Conservation (phyloP, 2,113 vertebrate genomes). For the Vimba vimba region DNA sequence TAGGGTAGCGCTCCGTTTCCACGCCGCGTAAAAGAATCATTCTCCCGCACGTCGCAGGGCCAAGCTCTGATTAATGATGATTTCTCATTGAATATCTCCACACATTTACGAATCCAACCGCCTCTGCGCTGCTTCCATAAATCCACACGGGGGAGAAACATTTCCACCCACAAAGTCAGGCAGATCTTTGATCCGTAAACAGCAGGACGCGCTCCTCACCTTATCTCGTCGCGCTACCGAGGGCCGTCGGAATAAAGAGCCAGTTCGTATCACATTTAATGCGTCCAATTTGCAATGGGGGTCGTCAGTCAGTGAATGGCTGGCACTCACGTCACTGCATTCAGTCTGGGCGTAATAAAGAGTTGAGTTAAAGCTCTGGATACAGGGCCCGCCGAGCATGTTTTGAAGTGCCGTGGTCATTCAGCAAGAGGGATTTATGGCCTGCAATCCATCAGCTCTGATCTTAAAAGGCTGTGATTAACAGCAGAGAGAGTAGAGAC, state of each 20-base stretch:
- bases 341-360: constrained; percentile 49
- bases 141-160: neutral
- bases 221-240: neutral
- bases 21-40: neutral
- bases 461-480: constrained; percentile 78
- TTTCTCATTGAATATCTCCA: constrained; percentile 21
- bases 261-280: neutral
- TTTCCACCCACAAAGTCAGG: constrained; percentile 10
- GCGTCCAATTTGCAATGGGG: neutral
- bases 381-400: constrained; percentile 63
- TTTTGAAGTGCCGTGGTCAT: constrained; percentile 65
- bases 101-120: neutral
- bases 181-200: constrained; percentile 27
- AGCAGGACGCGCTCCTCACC: neutral
- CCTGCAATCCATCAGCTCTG: constrained; percentile 65
- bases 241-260: constrained; percentile 10
- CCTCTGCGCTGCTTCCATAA: constrained; percentile 13
- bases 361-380: constrained; percentile 64
- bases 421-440: constrained; percentile 71
- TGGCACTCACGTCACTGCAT: constrained; percentile 26
- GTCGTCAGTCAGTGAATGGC: constrained; percentile 26
- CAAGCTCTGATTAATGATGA: constrained; percentile 32
- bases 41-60: neutral
- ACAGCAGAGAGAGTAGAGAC: constrained; percentile 67
- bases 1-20: constrained; percentile 17